Percentiles rank a stretch among this genome's conserved stretches.
phyloP scores from a whole-genome alignment of 1,140 invertebrate genomes.

The Acromyrmex charruanus region DNA sequence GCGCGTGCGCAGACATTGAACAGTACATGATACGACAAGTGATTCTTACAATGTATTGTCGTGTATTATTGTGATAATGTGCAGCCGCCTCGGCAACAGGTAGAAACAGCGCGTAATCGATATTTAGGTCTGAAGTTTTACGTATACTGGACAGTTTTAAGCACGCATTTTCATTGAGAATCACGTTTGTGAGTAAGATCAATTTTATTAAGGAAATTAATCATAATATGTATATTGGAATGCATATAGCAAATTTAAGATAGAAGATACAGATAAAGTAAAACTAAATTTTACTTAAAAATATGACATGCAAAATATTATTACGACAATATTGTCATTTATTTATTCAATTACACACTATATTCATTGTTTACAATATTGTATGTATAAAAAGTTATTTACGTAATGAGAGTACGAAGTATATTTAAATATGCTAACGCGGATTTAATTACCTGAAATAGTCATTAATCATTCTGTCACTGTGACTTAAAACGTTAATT shows the following conservation, averaged over 20 bases:
- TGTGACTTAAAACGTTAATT: not conserved
- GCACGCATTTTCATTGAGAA: not conserved
- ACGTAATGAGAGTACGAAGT: conserved; percentile 41
- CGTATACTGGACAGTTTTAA: not conserved
- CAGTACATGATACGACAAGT: not conserved
- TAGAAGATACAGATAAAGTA: not conserved
- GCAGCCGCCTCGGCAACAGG: conserved; percentile 20
- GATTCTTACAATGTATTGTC: not conserved
- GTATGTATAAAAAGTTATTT: conserved; percentile 14
- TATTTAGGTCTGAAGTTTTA: conserved; percentile 23
- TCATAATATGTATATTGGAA: not conserved
- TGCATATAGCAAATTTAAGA: not conserved
- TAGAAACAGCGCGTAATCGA: conserved; percentile 27
- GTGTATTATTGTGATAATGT: conserved; percentile 17
- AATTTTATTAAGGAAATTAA: not conserved
- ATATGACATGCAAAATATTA: not conserved
- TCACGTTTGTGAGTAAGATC: not conserved
- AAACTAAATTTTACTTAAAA: conserved; percentile 3
- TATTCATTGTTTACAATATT: conserved; percentile 1
- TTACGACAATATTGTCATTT: conserved; percentile 2
- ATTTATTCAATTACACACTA: conserved; percentile 12
- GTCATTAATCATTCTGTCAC: not conserved
- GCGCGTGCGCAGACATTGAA: conserved; percentile 41
- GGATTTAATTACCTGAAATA: conserved; percentile 75
- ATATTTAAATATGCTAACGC: conserved; percentile 65